These are phyloP conservation scores for Sebastes elongatus DNA, from an alignment of 2,797 vertebrate species.

Conservation along the genomic window DNA sequence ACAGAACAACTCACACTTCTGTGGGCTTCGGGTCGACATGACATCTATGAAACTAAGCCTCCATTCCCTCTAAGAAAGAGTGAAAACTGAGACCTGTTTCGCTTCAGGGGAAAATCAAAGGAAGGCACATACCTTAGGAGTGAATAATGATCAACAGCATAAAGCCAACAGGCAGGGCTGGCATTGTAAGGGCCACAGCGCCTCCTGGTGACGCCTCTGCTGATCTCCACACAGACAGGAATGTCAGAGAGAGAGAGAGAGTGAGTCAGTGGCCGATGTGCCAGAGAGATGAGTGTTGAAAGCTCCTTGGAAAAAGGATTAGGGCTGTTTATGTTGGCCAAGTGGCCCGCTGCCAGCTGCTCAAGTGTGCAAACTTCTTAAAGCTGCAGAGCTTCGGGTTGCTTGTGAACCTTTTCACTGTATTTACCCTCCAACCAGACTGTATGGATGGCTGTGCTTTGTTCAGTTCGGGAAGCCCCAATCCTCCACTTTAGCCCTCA, in stretches of 20 bases:
- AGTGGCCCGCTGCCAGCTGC: slow-evolving; percentile 80
- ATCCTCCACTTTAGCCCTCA: slow-evolving; percentile 18
- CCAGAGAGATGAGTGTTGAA: slow-evolving; percentile 83
- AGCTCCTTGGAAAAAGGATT: slow-evolving; percentile 87
- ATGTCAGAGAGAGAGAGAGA: slow-evolving; percentile 50
- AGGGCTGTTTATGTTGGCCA: slow-evolving; percentile 84
- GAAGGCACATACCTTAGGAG: slow-evolving; percentile 79
- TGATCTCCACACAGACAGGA: slow-evolving; percentile 38
- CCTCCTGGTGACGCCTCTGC: slow-evolving; percentile 69
- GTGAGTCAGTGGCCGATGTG: slow-evolving; percentile 71
- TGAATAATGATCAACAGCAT: slow-evolving; percentile 79
- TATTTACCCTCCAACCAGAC: slow-evolving; percentile 66
- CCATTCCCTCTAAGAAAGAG: slow-evolving; percentile 65
- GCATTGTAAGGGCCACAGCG: slow-evolving; percentile 58
- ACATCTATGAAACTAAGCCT: slow-evolving; percentile 68
- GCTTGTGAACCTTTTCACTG: slow-evolving; percentile 66
- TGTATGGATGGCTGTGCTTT: slow-evolving; percentile 66
- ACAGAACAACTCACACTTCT: slow-evolving; percentile 15
- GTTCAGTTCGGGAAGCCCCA: slow-evolving; percentile 47
- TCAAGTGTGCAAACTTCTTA: slow-evolving; percentile 82
- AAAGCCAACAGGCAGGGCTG: neutral
- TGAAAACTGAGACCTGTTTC: slow-evolving; percentile 80
- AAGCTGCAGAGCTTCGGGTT: slow-evolving; percentile 77
- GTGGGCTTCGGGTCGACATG: slow-evolving; percentile 60
- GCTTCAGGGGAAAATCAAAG: slow-evolving; percentile 82